Evolutionary conservation across 2,797 vertebrate genomes (phyloP).

Genomic region (Sebastiscus tertius): DNA sequence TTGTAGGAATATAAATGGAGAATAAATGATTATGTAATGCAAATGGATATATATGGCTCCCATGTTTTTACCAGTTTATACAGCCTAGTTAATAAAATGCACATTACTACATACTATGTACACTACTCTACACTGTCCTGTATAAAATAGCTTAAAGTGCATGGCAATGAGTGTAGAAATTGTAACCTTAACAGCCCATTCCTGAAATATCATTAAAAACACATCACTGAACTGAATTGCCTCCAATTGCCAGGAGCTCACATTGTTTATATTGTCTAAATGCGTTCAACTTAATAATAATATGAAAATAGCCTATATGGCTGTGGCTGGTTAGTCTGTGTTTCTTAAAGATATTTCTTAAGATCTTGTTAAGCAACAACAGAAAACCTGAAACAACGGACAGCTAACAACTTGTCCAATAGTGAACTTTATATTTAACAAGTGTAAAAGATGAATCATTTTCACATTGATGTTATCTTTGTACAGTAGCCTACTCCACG

Average conservation of each 20-base stretch:
- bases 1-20: background rate
- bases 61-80: background rate
- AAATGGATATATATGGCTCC: background rate
- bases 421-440: background rate
- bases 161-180: background rate
- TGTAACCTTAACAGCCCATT: conserved; percentile 26
- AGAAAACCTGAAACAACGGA: background rate
- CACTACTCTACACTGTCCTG: background rate
- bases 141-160: conserved; percentile 7
- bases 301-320: background rate
- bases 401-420: background rate
- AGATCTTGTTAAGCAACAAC: background rate
- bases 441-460: background rate
- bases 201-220: conserved; percentile 46
- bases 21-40: background rate
- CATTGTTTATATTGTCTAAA: conserved; percentile 33
- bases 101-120: background rate
- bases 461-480: background rate
- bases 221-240: conserved; percentile 33
- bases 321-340: background rate
- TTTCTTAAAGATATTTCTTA: background rate
- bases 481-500: background rate
- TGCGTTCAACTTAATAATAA: conserved; percentile 11
- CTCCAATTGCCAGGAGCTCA: conserved; percentile 11
- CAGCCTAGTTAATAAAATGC: background rate